Conservation (phyloP, 2,797 vertebrate species). For the Heliangelus exortis region DNA sequence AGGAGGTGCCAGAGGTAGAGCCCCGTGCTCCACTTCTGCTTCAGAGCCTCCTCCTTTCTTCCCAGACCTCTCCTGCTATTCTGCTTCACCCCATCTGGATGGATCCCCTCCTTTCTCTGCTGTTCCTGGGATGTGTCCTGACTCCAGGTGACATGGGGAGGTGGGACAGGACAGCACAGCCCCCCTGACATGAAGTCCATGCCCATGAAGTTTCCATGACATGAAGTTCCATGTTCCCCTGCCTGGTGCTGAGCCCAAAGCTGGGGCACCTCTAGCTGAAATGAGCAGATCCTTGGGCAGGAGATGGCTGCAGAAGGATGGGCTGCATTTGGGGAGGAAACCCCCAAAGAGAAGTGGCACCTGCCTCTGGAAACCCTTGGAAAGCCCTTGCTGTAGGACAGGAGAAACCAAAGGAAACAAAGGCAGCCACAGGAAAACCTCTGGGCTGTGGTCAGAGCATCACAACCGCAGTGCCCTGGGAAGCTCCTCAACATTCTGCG, state of each 20-base stretch:
- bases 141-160: fast-evolving
- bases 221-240: not conserved
- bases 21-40: not conserved
- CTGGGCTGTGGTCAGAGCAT: not conserved
- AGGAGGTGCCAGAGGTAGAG: not conserved
- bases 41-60: not conserved
- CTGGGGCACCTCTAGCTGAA: not conserved
- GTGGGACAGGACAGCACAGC: not conserved
- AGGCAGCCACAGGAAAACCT: no score
- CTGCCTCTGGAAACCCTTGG: not conserved
- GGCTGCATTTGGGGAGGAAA: not conserved
- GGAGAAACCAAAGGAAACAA: not conserved
- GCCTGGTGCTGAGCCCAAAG: not conserved
- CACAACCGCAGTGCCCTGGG: fast-evolving
- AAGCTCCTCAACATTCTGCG: not conserved
- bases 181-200: not conserved
- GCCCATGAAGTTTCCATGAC: not conserved
- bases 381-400: not conserved
- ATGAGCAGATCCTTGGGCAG: not conserved
- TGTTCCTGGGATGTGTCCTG: not conserved
- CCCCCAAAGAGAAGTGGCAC: not conserved
- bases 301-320: not conserved
- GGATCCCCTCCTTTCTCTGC: not conserved
- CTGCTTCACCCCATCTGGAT: not conserved
- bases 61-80: not conserved